Conservation (phyloP, 2,113 vertebrate species). For the Mungos mungo region DNA sequence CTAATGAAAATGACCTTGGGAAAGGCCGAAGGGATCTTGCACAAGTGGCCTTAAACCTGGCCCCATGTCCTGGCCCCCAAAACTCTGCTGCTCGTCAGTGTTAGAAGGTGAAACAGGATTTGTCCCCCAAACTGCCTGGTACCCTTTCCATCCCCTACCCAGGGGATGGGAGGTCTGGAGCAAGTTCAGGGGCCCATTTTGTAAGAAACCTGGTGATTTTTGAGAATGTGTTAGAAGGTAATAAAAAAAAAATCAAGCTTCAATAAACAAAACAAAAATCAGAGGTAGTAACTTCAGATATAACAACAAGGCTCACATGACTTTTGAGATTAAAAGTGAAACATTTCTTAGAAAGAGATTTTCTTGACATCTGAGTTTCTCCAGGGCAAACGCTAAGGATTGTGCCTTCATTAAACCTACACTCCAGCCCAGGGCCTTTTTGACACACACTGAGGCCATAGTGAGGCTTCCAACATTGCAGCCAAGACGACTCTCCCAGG, state of each 20-base stretch:
- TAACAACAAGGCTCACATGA: not conserved
- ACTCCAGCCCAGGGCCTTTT: not conserved
- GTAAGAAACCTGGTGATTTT: not conserved
- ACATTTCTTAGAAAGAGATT: not conserved
- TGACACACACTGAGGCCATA: not conserved
- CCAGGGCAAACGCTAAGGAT: not conserved
- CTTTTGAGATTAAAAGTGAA: constrained; percentile 7
- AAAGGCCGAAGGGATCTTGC: not conserved
- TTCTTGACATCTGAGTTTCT: not conserved
- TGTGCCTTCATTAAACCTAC: not conserved
- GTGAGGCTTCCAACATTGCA: not conserved
- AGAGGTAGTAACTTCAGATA: not conserved
- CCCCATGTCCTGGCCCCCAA: not conserved
- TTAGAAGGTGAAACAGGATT: not conserved
- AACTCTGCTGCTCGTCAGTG: not conserved
- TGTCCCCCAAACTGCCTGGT: not conserved
- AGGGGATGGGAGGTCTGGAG: not conserved
- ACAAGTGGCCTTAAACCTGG: not conserved
- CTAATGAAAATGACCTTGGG: not conserved
- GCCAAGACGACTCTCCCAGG: not conserved
- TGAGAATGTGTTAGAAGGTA: not conserved
- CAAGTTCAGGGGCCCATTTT: not conserved
- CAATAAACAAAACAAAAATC: not conserved
- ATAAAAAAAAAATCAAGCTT: not conserved
- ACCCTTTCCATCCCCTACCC: not conserved